Evolutionary conservation across 2,797 vertebrate genomes (phyloP).

Genomic region (Nyctalus aviator): DNA sequence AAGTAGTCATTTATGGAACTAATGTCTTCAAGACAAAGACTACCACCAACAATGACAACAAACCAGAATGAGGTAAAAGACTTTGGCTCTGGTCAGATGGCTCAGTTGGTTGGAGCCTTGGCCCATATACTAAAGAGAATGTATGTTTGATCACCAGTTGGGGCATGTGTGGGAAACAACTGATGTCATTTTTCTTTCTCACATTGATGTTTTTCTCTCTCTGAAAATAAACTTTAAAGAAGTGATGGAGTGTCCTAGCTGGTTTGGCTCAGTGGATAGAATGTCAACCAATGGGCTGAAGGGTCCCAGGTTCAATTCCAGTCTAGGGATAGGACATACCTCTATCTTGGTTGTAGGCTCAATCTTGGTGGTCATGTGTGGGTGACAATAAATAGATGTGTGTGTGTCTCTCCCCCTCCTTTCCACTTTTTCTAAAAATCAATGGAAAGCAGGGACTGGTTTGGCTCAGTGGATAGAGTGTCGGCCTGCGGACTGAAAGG

Average conservation of each 20-base stretch:
- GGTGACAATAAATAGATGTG: too few relatives aligned
- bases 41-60: background rate
- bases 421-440: too few relatives aligned
- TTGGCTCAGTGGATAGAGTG: too few relatives aligned
- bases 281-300: too few relatives aligned
- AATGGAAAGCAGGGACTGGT: too few relatives aligned
- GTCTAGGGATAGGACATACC: too few relatives aligned
- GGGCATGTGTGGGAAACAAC: background rate
- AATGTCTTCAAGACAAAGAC: background rate
- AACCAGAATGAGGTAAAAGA: background rate
- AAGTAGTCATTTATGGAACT: slow-evolving; percentile 25
- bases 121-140: background rate
- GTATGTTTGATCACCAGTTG: background rate
- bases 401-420: too few relatives aligned
- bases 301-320: too few relatives aligned
- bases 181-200: background rate
- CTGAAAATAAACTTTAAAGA: background rate
- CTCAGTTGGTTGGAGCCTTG: background rate
- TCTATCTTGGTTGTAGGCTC: too few relatives aligned
- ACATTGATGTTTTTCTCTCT: background rate
- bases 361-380: too few relatives aligned
- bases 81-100: background rate
- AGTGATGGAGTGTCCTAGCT: background rate
- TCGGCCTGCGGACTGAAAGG: too few relatives aligned
- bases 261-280: too few relatives aligned